Conservation (phyloP, 2,888 invertebrate genomes). For the Plemyria rubiginata region DNA sequence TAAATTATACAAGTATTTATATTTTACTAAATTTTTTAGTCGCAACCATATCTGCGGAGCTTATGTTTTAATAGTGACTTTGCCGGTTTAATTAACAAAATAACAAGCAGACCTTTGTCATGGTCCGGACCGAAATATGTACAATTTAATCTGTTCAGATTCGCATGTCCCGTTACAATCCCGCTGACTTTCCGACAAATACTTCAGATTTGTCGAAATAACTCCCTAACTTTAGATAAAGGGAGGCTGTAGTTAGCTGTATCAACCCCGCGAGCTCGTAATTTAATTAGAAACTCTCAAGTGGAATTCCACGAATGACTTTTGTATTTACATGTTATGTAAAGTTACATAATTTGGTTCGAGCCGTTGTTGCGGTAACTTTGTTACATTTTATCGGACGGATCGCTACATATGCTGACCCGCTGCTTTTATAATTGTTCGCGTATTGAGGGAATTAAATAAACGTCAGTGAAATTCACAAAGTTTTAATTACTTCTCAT, state of each 20-base stretch:
- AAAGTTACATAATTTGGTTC: constrained; percentile 49
- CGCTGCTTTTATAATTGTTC: constrained; percentile 52
- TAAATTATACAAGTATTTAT: not conserved
- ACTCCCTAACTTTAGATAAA: constrained; percentile 70
- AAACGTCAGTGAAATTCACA: constrained; percentile 54
- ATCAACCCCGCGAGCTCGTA: constrained; percentile 59
- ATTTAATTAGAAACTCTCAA: constrained; percentile 75
- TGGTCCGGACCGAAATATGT: constrained; percentile 46
- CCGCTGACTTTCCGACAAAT: constrained; percentile 63
- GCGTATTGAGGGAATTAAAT: constrained; percentile 55
- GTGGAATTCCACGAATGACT: constrained; percentile 72
- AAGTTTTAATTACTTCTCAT: constrained; percentile 59
- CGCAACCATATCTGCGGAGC: not conserved
- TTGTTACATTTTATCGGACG: constrained; percentile 55
- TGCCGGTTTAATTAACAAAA: constrained; percentile 38
- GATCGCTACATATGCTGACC: constrained; percentile 53
- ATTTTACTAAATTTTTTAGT: constrained; percentile 2
- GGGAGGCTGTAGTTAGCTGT: constrained; percentile 64
- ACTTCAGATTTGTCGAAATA: constrained; percentile 72
- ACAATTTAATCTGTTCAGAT: constrained; percentile 54
- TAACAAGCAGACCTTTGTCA: constrained; percentile 36
- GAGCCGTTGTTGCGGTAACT: constrained; percentile 51
- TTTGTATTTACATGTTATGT: constrained; percentile 65
- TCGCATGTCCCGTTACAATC: constrained; percentile 56
- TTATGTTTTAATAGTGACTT: constrained; percentile 30